These are phyloP conservation scores for Formicarius rufipectus DNA, from an alignment of 2,113 vertebrate species.

Conservation along the genomic window DNA sequence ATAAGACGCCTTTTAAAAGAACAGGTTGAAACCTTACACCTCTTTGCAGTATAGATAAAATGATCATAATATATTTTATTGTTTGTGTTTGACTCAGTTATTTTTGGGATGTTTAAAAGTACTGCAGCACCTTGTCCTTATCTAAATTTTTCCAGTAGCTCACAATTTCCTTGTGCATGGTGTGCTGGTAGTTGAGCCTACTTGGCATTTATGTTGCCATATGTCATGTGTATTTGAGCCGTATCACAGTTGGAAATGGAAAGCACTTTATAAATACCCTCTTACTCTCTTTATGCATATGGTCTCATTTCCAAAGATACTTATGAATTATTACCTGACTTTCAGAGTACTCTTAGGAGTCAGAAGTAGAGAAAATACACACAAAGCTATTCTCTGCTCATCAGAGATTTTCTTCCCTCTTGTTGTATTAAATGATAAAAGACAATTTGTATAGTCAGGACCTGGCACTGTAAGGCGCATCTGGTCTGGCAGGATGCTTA, in stretches of 20 bases:
- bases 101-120: not conserved
- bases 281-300: not conserved
- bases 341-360: not conserved
- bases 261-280: not conserved
- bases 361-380: not conserved
- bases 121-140: not conserved
- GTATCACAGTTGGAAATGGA: not conserved
- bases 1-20: not conserved
- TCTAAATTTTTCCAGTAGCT: not conserved
- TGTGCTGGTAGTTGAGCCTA: not conserved
- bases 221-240: not conserved
- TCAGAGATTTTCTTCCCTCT: accelerated
- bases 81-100: not conserved
- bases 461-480: not conserved
- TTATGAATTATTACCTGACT: not conserved
- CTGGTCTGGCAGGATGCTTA: not conserved
- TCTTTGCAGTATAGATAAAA: not conserved
- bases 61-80: not conserved
- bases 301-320: not conserved
- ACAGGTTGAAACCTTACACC: not conserved
- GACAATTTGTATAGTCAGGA: not conserved
- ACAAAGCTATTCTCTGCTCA: not conserved
- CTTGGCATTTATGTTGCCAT: not conserved
- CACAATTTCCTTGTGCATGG: not conserved
- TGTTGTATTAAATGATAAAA: not conserved